Conservation (phyloP, 2,797 vertebrate genomes). For the Geotrypetes seraphini region DNA sequence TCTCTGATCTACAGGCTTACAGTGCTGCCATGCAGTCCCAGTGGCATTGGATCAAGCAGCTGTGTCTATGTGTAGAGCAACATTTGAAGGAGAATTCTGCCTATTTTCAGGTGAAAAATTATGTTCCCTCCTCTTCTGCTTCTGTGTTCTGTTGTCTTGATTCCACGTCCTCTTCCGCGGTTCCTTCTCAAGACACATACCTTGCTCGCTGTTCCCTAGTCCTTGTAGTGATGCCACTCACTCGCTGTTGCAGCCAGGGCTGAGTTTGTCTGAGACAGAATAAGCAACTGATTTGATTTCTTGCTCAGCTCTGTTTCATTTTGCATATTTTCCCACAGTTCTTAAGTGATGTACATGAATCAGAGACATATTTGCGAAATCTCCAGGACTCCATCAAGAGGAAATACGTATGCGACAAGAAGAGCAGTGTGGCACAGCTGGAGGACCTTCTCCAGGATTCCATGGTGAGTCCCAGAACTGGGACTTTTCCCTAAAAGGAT, state of each 20-base stretch:
- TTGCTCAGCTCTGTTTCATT: no score
- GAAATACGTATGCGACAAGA: slow-evolving; percentile 89
- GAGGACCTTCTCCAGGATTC: slow-evolving; percentile 97
- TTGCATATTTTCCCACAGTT: slow-evolving; percentile 70
- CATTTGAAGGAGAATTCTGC: slow-evolving; percentile 86
- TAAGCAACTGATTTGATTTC: no score
- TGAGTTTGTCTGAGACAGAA: no score
- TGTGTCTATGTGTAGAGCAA: slow-evolving; percentile 88
- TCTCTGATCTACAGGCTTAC: slow-evolving; percentile 71
- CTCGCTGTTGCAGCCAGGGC: no score
- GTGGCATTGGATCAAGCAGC: slow-evolving; percentile 91
- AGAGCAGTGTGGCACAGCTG: slow-evolving; percentile 78
- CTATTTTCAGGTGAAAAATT: slow-evolving; percentile 96
- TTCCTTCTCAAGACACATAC: no score
- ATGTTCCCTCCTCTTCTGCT: no score
- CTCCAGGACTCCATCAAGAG: slow-evolving; percentile 91
- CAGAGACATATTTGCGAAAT: slow-evolving; percentile 79
- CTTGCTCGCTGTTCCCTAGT: no score
- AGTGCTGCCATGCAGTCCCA: slow-evolving; percentile 89
- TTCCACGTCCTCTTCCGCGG: no score
- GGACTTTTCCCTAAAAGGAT: no score
- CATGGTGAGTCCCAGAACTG: slow-evolving; percentile 94
- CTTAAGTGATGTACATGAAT: slow-evolving; percentile 78
- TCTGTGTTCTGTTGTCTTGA: no score
- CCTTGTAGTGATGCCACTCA: no score